A percentile compares a stretch with the other conserved stretches of the same genome.
phyloP scores from a whole-genome alignment of 2,797 vertebrate species.

The Poeciliopsis presidionis region DNA sequence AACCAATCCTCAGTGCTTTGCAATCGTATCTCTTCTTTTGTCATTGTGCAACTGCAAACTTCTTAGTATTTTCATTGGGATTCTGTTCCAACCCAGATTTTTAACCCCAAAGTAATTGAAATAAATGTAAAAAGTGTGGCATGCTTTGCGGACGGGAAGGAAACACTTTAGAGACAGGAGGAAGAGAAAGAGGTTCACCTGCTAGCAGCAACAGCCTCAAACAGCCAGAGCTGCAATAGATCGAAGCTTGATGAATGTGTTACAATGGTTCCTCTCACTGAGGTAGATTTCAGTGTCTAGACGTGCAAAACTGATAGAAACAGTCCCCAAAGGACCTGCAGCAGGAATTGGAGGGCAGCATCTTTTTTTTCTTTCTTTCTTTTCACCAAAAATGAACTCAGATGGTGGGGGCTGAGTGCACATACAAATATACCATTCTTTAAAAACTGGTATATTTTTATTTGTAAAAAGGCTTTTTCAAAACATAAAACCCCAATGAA shows the following conservation, averaged over 20 bases:
- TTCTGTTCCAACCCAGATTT: not conserved
- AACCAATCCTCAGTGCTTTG: not conserved
- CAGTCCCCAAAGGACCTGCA: not conserved
- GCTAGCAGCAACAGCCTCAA: not conserved
- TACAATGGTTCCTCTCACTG: not conserved
- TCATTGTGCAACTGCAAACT: not conserved
- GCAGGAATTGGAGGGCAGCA: not conserved
- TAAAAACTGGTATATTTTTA: not conserved
- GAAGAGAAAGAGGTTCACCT: not conserved
- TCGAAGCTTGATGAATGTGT: not conserved
- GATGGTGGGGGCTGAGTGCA: not conserved
- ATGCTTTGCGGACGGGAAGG: not conserved
- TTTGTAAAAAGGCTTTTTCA: not conserved
- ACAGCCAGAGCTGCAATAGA: not conserved
- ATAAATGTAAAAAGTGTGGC: not conserved
- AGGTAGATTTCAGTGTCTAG: not conserved
- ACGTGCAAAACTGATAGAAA: not conserved
- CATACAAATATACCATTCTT: not conserved
- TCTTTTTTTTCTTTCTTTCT: no score
- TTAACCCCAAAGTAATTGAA: not conserved
- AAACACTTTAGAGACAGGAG: not conserved
- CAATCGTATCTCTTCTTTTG: not conserved
- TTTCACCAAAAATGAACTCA: not conserved
- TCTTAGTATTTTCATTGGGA: not conserved
- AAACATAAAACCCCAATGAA: not conserved